These are phyloP conservation scores for Deladenus siricidicola DNA, from an alignment of 2,888 invertebrate genomes.

Conservation along the genomic window DNA sequence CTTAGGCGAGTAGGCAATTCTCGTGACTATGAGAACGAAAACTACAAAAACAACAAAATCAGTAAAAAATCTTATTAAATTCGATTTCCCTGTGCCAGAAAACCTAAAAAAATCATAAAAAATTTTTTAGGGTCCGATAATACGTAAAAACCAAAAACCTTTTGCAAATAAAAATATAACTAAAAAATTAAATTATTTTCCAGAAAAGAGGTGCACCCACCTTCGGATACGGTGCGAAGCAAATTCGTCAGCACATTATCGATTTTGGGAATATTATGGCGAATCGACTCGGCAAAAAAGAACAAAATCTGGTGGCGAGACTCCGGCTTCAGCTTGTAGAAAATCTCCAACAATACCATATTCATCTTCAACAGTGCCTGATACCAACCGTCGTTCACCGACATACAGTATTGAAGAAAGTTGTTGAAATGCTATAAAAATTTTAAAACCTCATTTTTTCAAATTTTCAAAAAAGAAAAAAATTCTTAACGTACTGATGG, in stretches of 20 bases:
- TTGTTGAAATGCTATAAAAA: conserved; percentile 11
- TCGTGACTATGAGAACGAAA: too few relatives aligned
- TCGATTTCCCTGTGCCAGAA: too few relatives aligned
- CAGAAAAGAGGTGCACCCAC: conserved; percentile 7
- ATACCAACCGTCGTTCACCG: conserved; percentile 16
- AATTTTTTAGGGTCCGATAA: too few relatives aligned
- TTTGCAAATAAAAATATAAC: not conserved
- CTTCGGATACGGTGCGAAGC: conserved; percentile 23
- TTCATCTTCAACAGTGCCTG: conserved; percentile 6
- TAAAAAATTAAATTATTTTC: not conserved
- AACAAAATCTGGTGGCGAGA: conserved; percentile 21
- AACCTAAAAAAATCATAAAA: too few relatives aligned
- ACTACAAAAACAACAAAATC: too few relatives aligned
- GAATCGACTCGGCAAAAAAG: conserved; percentile 33
- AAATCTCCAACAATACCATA: conserved; percentile 22
- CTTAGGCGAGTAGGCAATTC: too few relatives aligned
- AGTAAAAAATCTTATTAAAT: too few relatives aligned
- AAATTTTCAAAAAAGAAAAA: not conserved
- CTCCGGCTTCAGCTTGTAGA: conserved; percentile 11
- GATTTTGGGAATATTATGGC: conserved; percentile 30
- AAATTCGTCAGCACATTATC: conserved; percentile 37
- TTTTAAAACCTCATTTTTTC: not conserved
- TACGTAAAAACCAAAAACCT: too few relatives aligned
- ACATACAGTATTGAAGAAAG: not conserved
- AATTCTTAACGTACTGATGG: too few relatives aligned